A percentile compares a stretch with the other conserved stretches of the same genome.
Evolutionary conservation across 2,113 vertebrate genomes (phyloP).

Genomic region (Leucopternis melanops): DNA sequence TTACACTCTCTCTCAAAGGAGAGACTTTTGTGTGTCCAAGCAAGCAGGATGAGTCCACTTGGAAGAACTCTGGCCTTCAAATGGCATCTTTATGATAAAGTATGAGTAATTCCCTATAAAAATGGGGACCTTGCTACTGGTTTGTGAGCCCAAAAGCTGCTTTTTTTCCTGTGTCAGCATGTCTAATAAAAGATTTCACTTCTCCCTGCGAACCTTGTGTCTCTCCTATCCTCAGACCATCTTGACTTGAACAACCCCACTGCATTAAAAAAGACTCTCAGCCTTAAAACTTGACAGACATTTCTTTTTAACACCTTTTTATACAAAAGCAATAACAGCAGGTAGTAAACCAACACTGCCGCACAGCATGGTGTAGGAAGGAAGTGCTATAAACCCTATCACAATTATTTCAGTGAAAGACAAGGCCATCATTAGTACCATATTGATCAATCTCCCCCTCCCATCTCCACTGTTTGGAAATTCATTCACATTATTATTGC

Average conservation of each 20-base stretch:
- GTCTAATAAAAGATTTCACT: neutral
- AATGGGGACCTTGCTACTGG: neutral
- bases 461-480: constrained; percentile 45
- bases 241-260: neutral
- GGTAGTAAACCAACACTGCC: constrained; percentile 44
- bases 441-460: constrained; percentile 41
- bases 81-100: neutral
- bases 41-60: neutral
- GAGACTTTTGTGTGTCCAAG: neutral
- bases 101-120: neutral
- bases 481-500: constrained; percentile 44
- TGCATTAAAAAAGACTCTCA: constrained; percentile 7
- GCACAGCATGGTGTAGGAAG: constrained; percentile 45
- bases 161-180: neutral
- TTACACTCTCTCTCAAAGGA: neutral
- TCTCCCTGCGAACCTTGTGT: neutral
- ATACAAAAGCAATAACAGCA: constrained; percentile 53
- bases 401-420: constrained; percentile 47
- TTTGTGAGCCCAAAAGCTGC: neutral
- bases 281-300: constrained; percentile 53
- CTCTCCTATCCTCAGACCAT: neutral
- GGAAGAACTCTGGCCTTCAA: neutral
- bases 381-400: constrained; percentile 42
- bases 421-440: neutral
- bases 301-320: constrained; percentile 57